Evolutionary conservation across 2,797 vertebrate genomes (phyloP).

Genomic region (Poeciliopsis paucimaculata): DNA sequence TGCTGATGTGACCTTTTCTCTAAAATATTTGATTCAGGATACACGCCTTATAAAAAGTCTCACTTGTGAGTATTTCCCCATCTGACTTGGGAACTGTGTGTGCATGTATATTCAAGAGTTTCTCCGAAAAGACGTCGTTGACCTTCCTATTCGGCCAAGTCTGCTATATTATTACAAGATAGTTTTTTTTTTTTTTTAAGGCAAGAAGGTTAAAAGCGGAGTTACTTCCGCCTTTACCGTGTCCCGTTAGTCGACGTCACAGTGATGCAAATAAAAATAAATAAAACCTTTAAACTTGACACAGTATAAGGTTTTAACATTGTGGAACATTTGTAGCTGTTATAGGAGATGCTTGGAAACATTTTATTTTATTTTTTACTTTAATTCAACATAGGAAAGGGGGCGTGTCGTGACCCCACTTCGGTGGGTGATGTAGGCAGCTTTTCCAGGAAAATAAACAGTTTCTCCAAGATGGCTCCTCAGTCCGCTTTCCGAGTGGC

Average conservation of each 20-base stretch:
- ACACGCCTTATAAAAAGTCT: background rate
- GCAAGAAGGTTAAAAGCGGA: background rate
- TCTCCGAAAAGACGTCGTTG: too few species aligned
- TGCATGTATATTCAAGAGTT: too few species aligned
- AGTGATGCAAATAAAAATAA: background rate
- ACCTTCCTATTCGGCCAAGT: too few species aligned
- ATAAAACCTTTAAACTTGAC: background rate
- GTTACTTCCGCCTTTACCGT: conserved; percentile 20
- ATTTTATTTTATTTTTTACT: background rate
- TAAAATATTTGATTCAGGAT: background rate
- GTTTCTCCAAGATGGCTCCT: conserved; percentile 76
- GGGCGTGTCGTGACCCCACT: conserved; percentile 43
- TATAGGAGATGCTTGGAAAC: background rate
- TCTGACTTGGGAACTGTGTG: background rate
- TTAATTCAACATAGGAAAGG: background rate
- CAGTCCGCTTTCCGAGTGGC: conserved; percentile 46
- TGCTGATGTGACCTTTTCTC: background rate
- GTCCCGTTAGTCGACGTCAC: background rate
- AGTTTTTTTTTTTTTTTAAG: too few species aligned
- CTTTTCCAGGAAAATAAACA: conserved; percentile 44
- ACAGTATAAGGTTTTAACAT: background rate
- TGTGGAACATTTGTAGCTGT: background rate
- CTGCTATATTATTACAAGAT: too few species aligned
- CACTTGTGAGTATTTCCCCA: background rate
- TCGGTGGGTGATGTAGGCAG: background rate